Percentiles rank a stretch among this genome's conserved stretches.
Evolutionary conservation across 2,797 vertebrate genomes (phyloP).

Genomic region (Apogon hyalosoma): DNA sequence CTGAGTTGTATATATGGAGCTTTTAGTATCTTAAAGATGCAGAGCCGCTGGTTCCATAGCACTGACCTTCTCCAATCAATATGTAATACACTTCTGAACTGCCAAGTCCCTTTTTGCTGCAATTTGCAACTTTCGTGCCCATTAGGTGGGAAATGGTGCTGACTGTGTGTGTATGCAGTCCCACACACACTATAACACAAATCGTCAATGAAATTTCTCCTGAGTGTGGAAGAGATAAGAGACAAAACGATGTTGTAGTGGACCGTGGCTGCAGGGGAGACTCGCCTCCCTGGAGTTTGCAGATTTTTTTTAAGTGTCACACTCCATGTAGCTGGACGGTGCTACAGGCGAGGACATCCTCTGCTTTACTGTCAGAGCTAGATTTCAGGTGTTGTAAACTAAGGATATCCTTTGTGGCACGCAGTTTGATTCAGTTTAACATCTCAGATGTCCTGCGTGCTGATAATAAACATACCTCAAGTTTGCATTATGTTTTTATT

Average conservation of each 20-base stretch:
- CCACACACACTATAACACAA: conserved; percentile 18
- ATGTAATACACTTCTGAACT: conserved; percentile 56
- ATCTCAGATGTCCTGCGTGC: not conserved
- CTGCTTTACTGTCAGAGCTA: conserved; percentile 1
- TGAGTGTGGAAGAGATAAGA: not conserved
- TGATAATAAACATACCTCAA: not conserved
- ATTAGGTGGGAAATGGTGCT: conserved; percentile 73
- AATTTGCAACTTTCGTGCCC: conserved; percentile 75
- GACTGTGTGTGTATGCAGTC: conserved; percentile 36
- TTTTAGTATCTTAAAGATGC: conserved; percentile 11
- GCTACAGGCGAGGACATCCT: conserved; percentile 3
- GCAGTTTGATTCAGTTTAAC: conserved; percentile 2
- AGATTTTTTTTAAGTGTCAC: conserved; percentile 9
- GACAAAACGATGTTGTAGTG: not conserved
- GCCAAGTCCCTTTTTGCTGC: conserved; percentile 67
- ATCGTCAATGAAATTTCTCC: conserved; percentile 12
- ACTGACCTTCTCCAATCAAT: conserved; percentile 69
- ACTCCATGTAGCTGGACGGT: conserved; percentile 5
- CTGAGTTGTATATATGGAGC: conserved; percentile 2
- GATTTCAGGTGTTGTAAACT: conserved; percentile 2
- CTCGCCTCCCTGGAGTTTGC: conserved; percentile 12
- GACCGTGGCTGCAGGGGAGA: conserved; percentile 5
- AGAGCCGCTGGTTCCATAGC: conserved; percentile 3
- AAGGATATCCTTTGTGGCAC: conserved; percentile 1
- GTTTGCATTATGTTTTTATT: too few species aligned